Conservation (phyloP, 2,888 invertebrate genomes). For the Papilio gigon region DNA sequence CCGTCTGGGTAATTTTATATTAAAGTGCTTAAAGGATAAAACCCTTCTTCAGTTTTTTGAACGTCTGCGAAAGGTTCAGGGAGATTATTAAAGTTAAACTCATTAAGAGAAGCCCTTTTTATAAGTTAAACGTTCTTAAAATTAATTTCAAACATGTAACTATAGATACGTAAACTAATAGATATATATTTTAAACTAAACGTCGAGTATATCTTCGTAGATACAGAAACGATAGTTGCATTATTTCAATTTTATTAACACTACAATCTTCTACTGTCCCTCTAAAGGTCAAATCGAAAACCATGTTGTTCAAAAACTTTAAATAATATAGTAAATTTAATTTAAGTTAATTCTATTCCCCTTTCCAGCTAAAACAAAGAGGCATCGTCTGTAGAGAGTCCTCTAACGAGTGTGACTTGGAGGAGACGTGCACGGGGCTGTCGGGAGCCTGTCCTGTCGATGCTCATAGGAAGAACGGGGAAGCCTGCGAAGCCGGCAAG, state of each 20-base stretch:
- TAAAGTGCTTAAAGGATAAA: constrained; percentile 2
- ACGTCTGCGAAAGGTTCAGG: neutral
- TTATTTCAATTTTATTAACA: no score
- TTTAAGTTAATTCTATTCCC: no score
- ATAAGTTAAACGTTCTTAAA: constrained; percentile 2
- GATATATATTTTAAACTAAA: no score
- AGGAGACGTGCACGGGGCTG: constrained; percentile 95
- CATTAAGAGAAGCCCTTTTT: neutral
- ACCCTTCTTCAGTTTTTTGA: neutral
- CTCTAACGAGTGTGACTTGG: constrained; percentile 96
- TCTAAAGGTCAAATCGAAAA: no score
- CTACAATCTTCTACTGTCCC: no score
- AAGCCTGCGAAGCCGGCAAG: constrained; percentile 87
- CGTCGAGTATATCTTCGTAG: no score
- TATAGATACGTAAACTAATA: no score
- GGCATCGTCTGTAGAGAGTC: constrained; percentile 93
- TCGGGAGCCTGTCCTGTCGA: constrained; percentile 95
- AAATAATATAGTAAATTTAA: no score
- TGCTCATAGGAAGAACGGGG: constrained; percentile 96
- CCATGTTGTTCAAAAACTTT: no score
- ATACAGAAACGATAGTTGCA: no score
- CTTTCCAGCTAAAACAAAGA: constrained; percentile 86
- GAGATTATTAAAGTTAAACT: constrained; percentile 7
- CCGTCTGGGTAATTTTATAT: neutral
- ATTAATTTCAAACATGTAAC: no score